Percentiles rank a stretch among this genome's conserved stretches.
Conservation (phyloP, 1,140 invertebrate genomes). For the Drosophila lacertosa region DNA sequence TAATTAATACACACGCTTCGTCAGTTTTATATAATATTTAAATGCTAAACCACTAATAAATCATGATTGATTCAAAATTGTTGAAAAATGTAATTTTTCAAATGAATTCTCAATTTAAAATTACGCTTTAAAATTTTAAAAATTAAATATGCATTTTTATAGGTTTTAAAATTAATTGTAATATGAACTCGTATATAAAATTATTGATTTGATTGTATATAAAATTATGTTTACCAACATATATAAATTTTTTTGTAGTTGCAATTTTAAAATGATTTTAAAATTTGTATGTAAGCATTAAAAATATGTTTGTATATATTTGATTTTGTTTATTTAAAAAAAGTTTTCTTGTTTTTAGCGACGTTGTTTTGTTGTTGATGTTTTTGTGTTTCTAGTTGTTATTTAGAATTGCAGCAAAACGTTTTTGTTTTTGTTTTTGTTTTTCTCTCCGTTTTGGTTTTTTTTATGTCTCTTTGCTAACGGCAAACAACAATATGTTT, state of each 20-base stretch:
- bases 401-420: constrained; percentile 67
- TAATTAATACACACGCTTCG: constrained; percentile 79
- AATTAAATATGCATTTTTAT: constrained; percentile 70
- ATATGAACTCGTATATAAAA: constrained; percentile 39
- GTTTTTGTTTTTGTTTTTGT: constrained; percentile 76
- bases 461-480: constrained; percentile 47
- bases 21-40: constrained; percentile 80
- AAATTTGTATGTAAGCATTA: constrained; percentile 59
- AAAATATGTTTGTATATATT: constrained; percentile 40
- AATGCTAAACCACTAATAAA: constrained; percentile 76
- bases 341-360: constrained; percentile 83
- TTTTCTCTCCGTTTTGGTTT: constrained; percentile 77
- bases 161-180: constrained; percentile 64
- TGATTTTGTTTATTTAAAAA: constrained; percentile 58
- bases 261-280: constrained; percentile 63
- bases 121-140: constrained; percentile 77
- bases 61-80: constrained; percentile 60
- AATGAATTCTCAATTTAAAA: constrained; percentile 64
- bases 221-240: constrained; percentile 48
- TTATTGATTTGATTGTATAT: constrained; percentile 57
- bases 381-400: constrained; percentile 54
- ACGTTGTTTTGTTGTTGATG: constrained; percentile 68
- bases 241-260: constrained; percentile 52
- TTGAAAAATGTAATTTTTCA: constrained; percentile 47
- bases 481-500: constrained; percentile 69